Evolutionary conservation across 2,797 vertebrate genomes (phyloP).

Genomic region (Microctenopoma lineatum): DNA sequence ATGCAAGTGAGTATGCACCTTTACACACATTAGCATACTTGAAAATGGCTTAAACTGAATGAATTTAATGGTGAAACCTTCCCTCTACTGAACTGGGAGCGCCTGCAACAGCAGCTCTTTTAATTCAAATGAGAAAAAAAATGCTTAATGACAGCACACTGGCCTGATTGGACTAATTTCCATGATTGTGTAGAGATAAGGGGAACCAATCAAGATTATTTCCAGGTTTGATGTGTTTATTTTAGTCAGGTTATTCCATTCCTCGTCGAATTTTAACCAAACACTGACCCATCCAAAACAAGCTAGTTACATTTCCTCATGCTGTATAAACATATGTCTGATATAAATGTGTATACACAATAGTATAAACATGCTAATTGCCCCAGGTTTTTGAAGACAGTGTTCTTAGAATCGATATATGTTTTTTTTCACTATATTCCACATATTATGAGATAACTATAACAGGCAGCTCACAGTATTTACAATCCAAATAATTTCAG

Average conservation of each 20-base stretch:
- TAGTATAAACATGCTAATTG: too few relatives aligned
- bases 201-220: slow-evolving; percentile 30
- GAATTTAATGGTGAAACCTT: slow-evolving; percentile 16
- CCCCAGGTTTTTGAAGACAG: too few relatives aligned
- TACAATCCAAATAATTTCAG: not conserved
- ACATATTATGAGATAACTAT: not conserved
- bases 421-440: too few relatives aligned
- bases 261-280: too few relatives aligned
- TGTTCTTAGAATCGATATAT: too few relatives aligned
- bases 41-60: slow-evolving; percentile 31
- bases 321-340: too few relatives aligned
- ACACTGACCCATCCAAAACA: slow-evolving; percentile 16
- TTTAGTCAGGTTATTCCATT: slow-evolving; percentile 5
- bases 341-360: too few relatives aligned
- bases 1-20: slow-evolving; percentile 11
- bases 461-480: not conserved
- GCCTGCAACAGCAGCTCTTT: slow-evolving; percentile 10
- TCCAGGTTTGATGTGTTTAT: slow-evolving; percentile 30
- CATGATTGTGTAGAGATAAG: slow-evolving; percentile 37
- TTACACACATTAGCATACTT: not conserved
- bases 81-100: slow-evolving; percentile 15
- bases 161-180: slow-evolving; percentile 48
- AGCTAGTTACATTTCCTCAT: slow-evolving; percentile 7
- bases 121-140: slow-evolving; percentile 44
- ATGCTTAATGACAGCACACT: slow-evolving; percentile 1